phyloP scores from a whole-genome alignment of 2,797 vertebrate species.

The Austrolebias charrua region DNA sequence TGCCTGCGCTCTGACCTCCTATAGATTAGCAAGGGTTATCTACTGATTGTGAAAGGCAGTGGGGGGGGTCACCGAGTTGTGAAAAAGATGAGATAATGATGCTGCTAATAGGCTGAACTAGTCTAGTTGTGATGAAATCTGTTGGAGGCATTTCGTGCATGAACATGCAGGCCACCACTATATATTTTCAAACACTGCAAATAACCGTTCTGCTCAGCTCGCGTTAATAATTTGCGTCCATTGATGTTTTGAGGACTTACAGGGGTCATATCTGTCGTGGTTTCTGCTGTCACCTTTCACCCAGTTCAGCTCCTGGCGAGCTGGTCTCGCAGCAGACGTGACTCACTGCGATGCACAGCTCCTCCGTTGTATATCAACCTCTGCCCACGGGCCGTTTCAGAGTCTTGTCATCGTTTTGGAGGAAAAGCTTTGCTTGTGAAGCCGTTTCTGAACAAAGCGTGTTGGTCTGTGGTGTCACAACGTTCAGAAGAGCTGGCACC shows the following conservation, averaged over 20 bases:
- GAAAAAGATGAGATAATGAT: conserved; percentile 47
- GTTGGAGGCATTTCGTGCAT: not conserved
- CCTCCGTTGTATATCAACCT: not conserved
- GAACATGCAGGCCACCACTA: too few species aligned
- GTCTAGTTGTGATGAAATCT: not conserved
- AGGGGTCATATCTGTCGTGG: conserved; percentile 3
- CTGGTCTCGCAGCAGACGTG: conserved; percentile 17
- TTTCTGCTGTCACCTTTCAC: conserved; percentile 71
- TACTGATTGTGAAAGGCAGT: conserved; percentile 54
- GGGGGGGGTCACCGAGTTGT: conserved; percentile 20
- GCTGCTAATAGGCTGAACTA: conserved; percentile 34
- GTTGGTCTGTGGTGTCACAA: not conserved
- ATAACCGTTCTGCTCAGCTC: not conserved
- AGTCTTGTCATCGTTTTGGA: not conserved
- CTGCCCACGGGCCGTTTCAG: not conserved
- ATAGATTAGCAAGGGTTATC: conserved; percentile 70
- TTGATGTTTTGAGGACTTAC: not conserved
- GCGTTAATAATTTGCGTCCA: not conserved
- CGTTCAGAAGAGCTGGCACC: conserved; percentile 10
- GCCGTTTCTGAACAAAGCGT: conserved; percentile 1
- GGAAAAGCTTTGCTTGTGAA: not conserved
- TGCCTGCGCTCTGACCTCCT: conserved; percentile 63
- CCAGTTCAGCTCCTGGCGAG: conserved; percentile 49
- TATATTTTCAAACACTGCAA: not conserved
- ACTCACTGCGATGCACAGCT: conserved; percentile 5